A percentile compares a stretch with the other conserved stretches of the same genome.
These are phyloP conservation scores for Ophonus ardosiacus DNA, from an alignment of 2,888 invertebrate genomes.

Conservation along the genomic window DNA sequence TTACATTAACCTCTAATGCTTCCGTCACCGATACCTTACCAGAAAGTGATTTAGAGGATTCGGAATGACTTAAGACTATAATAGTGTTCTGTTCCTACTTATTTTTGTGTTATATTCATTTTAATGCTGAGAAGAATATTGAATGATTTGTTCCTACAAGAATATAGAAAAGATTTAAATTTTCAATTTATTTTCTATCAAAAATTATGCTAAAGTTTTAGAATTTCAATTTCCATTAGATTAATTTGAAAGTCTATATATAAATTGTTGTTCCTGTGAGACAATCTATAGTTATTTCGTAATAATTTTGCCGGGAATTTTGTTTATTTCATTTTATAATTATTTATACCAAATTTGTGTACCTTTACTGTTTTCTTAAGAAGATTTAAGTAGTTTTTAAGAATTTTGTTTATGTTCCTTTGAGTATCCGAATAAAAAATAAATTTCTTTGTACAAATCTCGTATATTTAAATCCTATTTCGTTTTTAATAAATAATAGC, in stretches of 20 bases:
- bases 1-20: slow-evolving; percentile 1
- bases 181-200: too few species aligned
- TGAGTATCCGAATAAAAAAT: not conserved
- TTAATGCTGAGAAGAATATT: not conserved
- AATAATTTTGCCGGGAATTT: too few species aligned
- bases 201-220: not conserved
- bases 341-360: too few species aligned
- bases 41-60: slow-evolving; percentile 20
- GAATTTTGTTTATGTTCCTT: not conserved
- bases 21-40: slow-evolving; percentile 1
- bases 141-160: not conserved
- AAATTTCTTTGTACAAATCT: too few species aligned
- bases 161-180: not conserved
- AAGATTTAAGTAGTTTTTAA: too few species aligned
- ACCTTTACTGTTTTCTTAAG: too few species aligned
- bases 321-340: too few species aligned
- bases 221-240: not conserved
- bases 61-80: not conserved
- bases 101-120: not conserved
- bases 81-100: not conserved
- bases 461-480: too few species aligned
- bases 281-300: too few species aligned
- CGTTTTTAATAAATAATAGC: too few species aligned
- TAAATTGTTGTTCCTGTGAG: too few species aligned
- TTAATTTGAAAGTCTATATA: not conserved